These are phyloP conservation scores for Orius insidiosus DNA, from an alignment of 1,140 invertebrate genomes.

Conservation along the genomic window DNA sequence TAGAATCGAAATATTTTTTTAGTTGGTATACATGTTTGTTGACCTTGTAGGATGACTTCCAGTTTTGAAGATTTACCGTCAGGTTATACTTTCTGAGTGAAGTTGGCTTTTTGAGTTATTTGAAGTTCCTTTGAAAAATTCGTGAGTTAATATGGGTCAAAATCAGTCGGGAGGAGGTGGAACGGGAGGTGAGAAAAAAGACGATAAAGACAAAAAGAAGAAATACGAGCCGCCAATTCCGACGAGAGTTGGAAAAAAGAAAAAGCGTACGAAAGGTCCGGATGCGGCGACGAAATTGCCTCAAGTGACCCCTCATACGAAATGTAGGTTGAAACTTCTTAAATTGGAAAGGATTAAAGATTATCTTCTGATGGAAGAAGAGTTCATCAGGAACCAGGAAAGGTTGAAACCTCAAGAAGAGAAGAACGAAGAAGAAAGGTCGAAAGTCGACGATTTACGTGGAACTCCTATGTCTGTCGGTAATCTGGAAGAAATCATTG, in stretches of 20 bases:
- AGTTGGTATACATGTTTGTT: too few relatives aligned
- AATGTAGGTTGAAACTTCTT: conserved; percentile 86
- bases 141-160: conserved; percentile 73
- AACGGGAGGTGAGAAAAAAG: conserved; percentile 74
- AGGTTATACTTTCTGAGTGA: too few relatives aligned
- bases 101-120: too few relatives aligned
- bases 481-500: conserved; percentile 98
- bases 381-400: conserved; percentile 98
- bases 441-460: conserved; percentile 94
- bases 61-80: too few relatives aligned
- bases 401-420: conserved; percentile 96
- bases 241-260: conserved; percentile 95
- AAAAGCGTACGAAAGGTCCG: conserved; percentile 89
- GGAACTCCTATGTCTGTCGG: conserved; percentile 99
- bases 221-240: conserved; percentile 98
- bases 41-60: too few relatives aligned
- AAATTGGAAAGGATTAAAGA: conserved; percentile 98
- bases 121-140: neutral
- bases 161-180: conserved; percentile 79
- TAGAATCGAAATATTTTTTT: too few relatives aligned
- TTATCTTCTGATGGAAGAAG: conserved; percentile 97
- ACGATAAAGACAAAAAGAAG: conserved; percentile 97
- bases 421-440: conserved; percentile 94
- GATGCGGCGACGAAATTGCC: conserved; percentile 96
- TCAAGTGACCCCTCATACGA: conserved; percentile 90